phyloP scores from a whole-genome alignment of 37 sponge, comb jelly and placozoan genomes.

The Geodia barretti region DNA sequence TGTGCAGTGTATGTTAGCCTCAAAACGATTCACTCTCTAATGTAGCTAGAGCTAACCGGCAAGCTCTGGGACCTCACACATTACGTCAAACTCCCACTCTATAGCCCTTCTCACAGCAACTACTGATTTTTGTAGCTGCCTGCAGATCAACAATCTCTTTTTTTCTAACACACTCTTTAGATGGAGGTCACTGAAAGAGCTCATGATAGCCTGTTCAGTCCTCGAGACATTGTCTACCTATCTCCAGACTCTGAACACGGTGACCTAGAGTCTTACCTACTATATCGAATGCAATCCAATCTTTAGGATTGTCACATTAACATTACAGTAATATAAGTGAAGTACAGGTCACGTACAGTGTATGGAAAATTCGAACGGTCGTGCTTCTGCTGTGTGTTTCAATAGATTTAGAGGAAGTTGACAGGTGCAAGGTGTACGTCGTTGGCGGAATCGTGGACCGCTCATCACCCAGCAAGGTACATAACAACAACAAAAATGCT shows the following conservation, averaged over 20 bases:
- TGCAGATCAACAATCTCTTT: not conserved
- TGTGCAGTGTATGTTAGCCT: not conserved
- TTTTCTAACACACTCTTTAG: not conserved
- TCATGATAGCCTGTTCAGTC: not conserved
- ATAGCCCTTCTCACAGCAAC: not conserved
- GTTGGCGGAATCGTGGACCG: slow-evolving; percentile 2
- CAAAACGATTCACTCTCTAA: too few relatives aligned
- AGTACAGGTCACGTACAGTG: too few relatives aligned
- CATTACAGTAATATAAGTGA: too few relatives aligned
- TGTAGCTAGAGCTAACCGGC: too few relatives aligned
- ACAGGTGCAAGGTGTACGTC: not conserved
- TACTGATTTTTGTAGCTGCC: not conserved
- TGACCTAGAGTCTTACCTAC: not conserved
- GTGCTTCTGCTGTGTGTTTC: too few relatives aligned
- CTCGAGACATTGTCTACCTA: slow-evolving; percentile 13
- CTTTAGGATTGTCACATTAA: too few relatives aligned
- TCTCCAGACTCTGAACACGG: slow-evolving; percentile 9
- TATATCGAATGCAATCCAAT: too few relatives aligned
- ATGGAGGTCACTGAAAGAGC: not conserved
- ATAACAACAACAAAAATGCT: too few relatives aligned
- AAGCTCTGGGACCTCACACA: too few relatives aligned
- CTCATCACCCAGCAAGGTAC: not conserved
- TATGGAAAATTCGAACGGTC: too few relatives aligned
- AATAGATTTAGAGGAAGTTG: not conserved
- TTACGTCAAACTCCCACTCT: not conserved